Conservation (phyloP, 37 sponge, comb jelly and placozoan genomes). For the Beroe forskalii region DNA sequence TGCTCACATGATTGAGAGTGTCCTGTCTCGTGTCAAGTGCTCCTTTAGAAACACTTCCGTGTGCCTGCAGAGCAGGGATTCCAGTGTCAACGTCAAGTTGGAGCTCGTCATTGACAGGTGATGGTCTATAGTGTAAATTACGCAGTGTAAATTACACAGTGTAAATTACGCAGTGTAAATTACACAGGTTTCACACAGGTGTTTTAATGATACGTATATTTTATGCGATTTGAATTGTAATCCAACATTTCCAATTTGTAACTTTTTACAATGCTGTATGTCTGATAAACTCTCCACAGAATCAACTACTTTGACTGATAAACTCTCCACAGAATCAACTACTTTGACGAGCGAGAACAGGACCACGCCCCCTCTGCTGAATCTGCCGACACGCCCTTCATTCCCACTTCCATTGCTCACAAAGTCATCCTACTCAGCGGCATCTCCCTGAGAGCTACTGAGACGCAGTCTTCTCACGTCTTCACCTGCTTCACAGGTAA, state of each 20-base stretch:
- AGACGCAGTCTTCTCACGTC: not conserved
- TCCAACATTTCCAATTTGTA: too few species aligned
- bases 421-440: not conserved
- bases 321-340: slow-evolving; percentile 64
- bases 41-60: slow-evolving; percentile 39
- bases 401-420: slow-evolving; percentile 42
- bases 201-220: too few species aligned
- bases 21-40: slow-evolving; percentile 49
- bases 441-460: not conserved
- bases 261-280: too few species aligned
- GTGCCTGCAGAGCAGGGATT: slow-evolving; percentile 37
- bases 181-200: too few species aligned
- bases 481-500: slow-evolving; percentile 4
- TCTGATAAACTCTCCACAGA: not conserved
- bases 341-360: slow-evolving; percentile 48
- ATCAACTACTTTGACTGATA: too few species aligned
- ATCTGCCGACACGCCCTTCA: not conserved
- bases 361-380: not conserved
- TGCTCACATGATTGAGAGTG: slow-evolving; percentile 62
- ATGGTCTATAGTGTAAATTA: too few species aligned
- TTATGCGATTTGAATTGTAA: too few species aligned
- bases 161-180: too few species aligned
- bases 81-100: not conserved
- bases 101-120: slow-evolving; percentile 61
- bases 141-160: too few species aligned